These are phyloP conservation scores for Hetaerina americana DNA, from an alignment of 1,140 invertebrate species.

Conservation along the genomic window DNA sequence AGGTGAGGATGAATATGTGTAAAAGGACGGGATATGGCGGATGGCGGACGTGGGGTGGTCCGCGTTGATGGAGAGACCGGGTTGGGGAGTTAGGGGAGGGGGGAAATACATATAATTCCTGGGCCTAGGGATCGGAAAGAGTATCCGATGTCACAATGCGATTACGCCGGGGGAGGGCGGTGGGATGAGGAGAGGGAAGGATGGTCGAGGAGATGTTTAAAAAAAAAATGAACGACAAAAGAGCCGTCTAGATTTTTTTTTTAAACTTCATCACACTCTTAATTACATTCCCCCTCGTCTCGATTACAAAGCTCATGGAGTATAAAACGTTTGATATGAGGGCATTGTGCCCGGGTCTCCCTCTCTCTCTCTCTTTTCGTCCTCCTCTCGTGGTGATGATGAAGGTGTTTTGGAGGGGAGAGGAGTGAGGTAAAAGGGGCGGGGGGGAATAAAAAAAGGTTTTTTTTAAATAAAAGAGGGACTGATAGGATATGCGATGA, in stretches of 20 bases:
- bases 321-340: background rate
- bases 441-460: too few species aligned
- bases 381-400: too few species aligned
- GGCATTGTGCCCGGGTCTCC: background rate
- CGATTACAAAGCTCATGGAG: background rate
- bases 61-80: background rate
- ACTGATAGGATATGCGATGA: too few species aligned
- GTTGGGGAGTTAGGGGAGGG: too few species aligned
- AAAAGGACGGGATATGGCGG: background rate
- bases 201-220: too few species aligned
- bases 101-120: background rate
- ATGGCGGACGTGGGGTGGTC: background rate
- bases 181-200: too few species aligned
- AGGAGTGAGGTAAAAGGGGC: background rate
- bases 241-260: too few species aligned
- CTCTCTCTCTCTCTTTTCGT: background rate
- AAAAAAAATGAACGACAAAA: background rate
- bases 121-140: background rate
- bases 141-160: background rate
- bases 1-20: background rate
- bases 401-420: background rate
- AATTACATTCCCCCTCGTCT: background rate
- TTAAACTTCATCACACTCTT: background rate
- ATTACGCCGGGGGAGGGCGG: too few species aligned
- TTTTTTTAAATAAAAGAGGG: too few species aligned